Percentiles rank a stretch among this genome's conserved stretches.
These are phyloP conservation scores for Thalassarche chlororhynchos DNA, from an alignment of 2,113 vertebrate species.

Conservation along the genomic window DNA sequence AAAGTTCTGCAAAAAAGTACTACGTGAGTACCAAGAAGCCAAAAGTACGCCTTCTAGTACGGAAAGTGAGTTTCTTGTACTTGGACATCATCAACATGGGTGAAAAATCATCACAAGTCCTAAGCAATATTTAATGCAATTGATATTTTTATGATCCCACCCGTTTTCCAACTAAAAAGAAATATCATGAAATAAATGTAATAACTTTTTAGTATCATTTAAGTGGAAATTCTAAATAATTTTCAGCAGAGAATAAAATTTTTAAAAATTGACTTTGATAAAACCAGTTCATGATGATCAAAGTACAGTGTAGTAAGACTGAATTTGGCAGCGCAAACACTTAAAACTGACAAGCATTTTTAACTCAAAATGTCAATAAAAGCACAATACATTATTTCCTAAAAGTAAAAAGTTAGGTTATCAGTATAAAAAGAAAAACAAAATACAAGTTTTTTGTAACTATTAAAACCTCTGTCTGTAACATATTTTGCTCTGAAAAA, in stretches of 20 bases:
- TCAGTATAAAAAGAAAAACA: not conserved
- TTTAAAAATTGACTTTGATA: not conserved
- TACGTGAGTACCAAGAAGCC: not conserved
- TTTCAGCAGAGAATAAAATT: not conserved
- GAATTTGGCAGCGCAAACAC: not conserved
- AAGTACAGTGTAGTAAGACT: not conserved
- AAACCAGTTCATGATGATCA: not conserved
- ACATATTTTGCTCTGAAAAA: not conserved
- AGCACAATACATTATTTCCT: not conserved
- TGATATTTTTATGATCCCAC: not conserved
- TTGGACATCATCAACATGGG: not conserved
- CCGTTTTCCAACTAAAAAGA: not conserved
- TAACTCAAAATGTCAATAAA: not conserved
- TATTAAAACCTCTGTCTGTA: not conserved
- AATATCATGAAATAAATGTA: not conserved
- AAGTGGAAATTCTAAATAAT: not conserved
- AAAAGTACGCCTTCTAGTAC: not conserved
- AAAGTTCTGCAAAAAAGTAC: not conserved
- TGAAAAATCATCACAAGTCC: not conserved
- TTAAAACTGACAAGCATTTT: not conserved
- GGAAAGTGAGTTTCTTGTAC: not conserved
- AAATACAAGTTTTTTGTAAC: not conserved
- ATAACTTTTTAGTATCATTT: not conserved
- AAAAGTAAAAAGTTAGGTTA: not conserved
- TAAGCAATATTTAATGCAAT: not conserved